Evolutionary conservation across 2,888 invertebrate species (phyloP).

Genomic region (Dynastes maya): DNA sequence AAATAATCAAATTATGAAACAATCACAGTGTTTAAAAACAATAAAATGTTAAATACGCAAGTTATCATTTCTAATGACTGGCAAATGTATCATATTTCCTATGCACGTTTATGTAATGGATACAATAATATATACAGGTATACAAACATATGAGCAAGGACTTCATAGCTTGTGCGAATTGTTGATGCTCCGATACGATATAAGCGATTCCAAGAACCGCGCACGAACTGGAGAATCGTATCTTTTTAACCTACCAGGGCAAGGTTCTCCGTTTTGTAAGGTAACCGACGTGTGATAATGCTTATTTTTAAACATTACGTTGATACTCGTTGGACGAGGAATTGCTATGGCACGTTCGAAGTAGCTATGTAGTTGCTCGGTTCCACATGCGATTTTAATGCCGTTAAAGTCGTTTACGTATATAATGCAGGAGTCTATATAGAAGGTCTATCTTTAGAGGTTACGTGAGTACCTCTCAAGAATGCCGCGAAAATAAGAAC

Average conservation of each 20-base stretch:
- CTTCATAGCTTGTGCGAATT: not conserved
- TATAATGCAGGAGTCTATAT: not conserved
- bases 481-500: not conserved
- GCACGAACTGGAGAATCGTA: slow-evolving; percentile 9
- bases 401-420: slow-evolving; percentile 18
- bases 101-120: not conserved
- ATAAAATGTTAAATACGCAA: too few species aligned
- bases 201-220: not conserved
- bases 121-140: not conserved
- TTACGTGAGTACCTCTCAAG: not conserved
- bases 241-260: slow-evolving; percentile 41
- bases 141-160: not conserved
- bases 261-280: slow-evolving; percentile 8
- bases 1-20: too few species aligned
- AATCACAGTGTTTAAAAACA: too few species aligned
- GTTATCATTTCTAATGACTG: too few species aligned
- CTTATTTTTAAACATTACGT: slow-evolving; percentile 45
- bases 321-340: not conserved
- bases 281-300: slow-evolving; percentile 34
- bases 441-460: not conserved
- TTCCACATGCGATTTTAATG: slow-evolving; percentile 7
- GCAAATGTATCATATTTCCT: not conserved
- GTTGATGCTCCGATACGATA: not conserved
- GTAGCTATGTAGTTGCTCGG: not conserved
- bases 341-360: not conserved